Evolutionary conservation across 1,140 invertebrate genomes (phyloP), one percentile per base, ranked within the genome.

Genomic region (Pentalonia nigronervosa): DNA sequence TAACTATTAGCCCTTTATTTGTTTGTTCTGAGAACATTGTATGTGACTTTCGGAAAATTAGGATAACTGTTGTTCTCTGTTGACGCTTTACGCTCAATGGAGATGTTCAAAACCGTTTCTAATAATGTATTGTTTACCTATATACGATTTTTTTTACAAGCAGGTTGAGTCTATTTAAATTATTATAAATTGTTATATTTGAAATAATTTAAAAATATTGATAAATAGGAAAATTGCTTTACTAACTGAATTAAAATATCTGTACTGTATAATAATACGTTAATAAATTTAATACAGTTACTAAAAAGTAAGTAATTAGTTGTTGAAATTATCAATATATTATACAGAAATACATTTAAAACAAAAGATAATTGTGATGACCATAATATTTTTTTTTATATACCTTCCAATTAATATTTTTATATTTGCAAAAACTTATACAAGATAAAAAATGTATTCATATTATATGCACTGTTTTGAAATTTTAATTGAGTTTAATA

Each of bases 401-500:
- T 53, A 53, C 21, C 6, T 53, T 17, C 48, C 50, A 7, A 53
- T 21, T 23, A 53, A 2, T 53, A 21, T 53, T 21, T 53, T 76
- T n/a, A 67, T 76, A n/a, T n/a, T 76, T 76, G 60, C 14, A n/a
- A 76, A n/a, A 76, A n/a, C 4, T 76, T 76, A n/a, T 76, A n/a
- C 6, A 17, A n/a, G n/a, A 76, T 76, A 30, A 67, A 67, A 11
- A 4, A 76, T 76, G 14, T 76, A 76, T n/a, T 76, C 9, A 20
- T 67, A 67, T 21, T 88, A 50, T 9, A 87, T 11, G 45, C 47
- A 48, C 14, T 14, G 41, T 36, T 89, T 53, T 36, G 7, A 36
- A 53, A 89, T 53, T 21, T 89, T 89, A 89, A 53, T 56, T 41
- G 88, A 60, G 53, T 60, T 53, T 36, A 53, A 89, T 53, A 36